Conservation (phyloP, 2,888 invertebrate species). For the Xylophagus ater region DNA sequence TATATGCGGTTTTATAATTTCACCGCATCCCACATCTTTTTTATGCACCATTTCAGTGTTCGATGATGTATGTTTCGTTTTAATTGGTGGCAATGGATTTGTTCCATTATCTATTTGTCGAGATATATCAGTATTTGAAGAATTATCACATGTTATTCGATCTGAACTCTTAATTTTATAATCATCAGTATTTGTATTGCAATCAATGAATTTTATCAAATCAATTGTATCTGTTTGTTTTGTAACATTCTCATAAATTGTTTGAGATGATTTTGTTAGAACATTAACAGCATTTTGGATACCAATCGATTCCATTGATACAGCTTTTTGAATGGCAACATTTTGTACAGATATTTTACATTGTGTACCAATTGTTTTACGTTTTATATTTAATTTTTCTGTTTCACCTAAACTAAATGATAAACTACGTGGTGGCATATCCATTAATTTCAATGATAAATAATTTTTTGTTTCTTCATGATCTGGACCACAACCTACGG, state of each 20-base stretch:
- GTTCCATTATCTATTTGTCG: slow-evolving; percentile 22
- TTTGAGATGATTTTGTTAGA: slow-evolving; percentile 27
- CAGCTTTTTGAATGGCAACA: slow-evolving; percentile 10
- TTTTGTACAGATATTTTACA: slow-evolving; percentile 15
- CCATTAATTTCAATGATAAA: slow-evolving; percentile 40
- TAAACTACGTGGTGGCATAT: slow-evolving; percentile 43
- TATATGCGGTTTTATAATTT: slow-evolving; percentile 41
- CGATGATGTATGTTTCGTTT: slow-evolving; percentile 26
- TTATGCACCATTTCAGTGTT: slow-evolving; percentile 36
- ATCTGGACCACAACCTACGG: slow-evolving; percentile 47
- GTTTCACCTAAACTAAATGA: slow-evolving; percentile 49
- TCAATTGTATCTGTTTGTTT: slow-evolving; percentile 39
- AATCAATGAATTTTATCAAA: slow-evolving; percentile 26
- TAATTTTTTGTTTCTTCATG: slow-evolving; percentile 17
- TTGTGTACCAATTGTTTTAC: slow-evolving; percentile 31
- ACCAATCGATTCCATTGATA: slow-evolving; percentile 23
- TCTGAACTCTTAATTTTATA: not conserved
- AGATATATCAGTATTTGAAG: slow-evolving; percentile 24
- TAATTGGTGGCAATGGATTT: slow-evolving; percentile 25
- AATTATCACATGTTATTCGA: slow-evolving; percentile 21
- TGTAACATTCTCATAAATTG: slow-evolving; percentile 20
- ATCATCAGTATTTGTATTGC: slow-evolving; percentile 26
- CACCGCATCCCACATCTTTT: slow-evolving; percentile 44
- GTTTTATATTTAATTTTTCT: slow-evolving; percentile 39
- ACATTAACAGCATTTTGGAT: slow-evolving; percentile 25